phyloP scores from a whole-genome alignment of 2,113 vertebrate species.

The Leucoraja erinaceus region DNA sequence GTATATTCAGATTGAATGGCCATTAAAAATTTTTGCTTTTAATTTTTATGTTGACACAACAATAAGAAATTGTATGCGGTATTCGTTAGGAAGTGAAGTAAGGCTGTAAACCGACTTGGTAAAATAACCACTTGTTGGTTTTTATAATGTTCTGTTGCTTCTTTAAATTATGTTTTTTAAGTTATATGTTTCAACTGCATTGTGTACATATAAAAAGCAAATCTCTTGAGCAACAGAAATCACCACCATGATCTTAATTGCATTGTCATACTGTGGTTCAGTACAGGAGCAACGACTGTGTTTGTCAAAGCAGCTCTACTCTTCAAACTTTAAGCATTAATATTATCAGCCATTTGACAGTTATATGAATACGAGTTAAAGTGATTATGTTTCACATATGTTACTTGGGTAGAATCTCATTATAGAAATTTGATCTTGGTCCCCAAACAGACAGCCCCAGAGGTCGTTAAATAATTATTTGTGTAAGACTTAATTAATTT shows the following conservation, averaged over 20 bases:
- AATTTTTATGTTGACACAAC: not conserved
- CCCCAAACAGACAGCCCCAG: not conserved
- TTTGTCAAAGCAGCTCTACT: not conserved
- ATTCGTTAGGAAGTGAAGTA: not conserved
- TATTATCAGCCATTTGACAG: not conserved
- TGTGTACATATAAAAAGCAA: not conserved
- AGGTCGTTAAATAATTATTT: not conserved
- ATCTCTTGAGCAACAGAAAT: not conserved
- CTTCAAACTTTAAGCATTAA: not conserved
- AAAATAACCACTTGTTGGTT: not conserved
- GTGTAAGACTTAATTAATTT: conserved; percentile 11
- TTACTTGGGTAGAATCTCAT: not conserved
- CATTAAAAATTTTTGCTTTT: not conserved
- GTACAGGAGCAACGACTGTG: not conserved
- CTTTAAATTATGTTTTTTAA: not conserved
- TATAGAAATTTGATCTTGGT: not conserved
- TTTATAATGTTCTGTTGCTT: not conserved
- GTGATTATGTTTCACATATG: not conserved
- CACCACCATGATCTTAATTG: no score
- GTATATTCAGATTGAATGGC: not conserved
- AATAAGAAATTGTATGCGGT: not conserved
- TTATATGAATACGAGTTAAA: not conserved
- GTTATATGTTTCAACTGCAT: not conserved
- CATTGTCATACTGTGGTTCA: not conserved
- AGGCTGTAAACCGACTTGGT: not conserved